Percentiles rank a stretch among this genome's conserved stretches.
Conservation (phyloP, 2,113 vertebrate species). For the Lanius ludovicianus region DNA sequence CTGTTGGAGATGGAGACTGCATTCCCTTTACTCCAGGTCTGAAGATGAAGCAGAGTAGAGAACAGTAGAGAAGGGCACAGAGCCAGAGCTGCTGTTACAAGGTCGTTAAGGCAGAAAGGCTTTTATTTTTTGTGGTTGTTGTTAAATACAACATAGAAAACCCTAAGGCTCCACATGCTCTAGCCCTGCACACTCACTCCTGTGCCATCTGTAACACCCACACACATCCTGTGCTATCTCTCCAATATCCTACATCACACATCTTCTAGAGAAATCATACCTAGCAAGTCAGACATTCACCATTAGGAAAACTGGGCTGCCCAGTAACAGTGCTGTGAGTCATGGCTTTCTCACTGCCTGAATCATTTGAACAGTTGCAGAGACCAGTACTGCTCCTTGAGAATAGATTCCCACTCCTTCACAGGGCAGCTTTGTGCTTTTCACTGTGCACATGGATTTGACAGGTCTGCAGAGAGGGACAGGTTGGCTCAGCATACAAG, state of each 20-base stretch:
- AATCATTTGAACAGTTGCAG: constrained; percentile 15
- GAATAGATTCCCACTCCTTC: not conserved
- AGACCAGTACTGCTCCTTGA: not conserved
- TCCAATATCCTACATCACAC: not conserved
- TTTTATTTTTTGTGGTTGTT: not conserved
- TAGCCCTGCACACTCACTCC: not conserved
- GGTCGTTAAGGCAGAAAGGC: not conserved
- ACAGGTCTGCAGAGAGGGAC: not conserved
- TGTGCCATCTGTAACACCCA: constrained; percentile 35
- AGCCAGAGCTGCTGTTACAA: not conserved
- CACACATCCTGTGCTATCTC: constrained; percentile 10
- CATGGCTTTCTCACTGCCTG: not conserved
- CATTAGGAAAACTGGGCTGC: not conserved
- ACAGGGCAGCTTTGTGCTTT: not conserved
- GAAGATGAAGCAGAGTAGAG: not conserved
- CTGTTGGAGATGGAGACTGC: not conserved
- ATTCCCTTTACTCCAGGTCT: not conserved
- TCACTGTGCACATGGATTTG: not conserved
- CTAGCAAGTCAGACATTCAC: not conserved
- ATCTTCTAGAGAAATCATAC: not conserved
- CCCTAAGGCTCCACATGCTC: not conserved
- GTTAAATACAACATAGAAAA: not conserved
- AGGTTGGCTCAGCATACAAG: not conserved
- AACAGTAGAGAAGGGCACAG: not conserved
- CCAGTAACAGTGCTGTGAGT: not conserved